Base-by-base conservation (phyloP, 2,888 invertebrate species). In the Cheilosia variabilis region DNA sequence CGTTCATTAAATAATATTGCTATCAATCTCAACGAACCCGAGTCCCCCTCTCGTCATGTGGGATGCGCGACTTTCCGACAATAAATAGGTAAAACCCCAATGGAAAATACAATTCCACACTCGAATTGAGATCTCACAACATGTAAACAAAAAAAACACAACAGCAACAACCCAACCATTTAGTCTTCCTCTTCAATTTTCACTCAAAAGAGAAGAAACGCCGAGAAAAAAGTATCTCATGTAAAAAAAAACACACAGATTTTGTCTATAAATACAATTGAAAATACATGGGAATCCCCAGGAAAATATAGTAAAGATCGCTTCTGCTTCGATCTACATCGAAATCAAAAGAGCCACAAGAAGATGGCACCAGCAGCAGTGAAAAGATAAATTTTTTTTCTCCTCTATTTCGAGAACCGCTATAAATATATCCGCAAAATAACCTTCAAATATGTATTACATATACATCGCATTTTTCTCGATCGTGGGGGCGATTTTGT, bases 211-310 rank as follows among this genome's bases (percentile, higher is more conserved):
- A 66, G 2, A 43, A 66, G 22, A 31, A 50, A 47, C 17, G 45
- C 7, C 45, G 45, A 62, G 37, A 73, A 66, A 63, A 52, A 79
- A 41, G 75, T 76, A 81, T 81, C 65, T 81, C 43, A 81, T 63
- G 52, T 50, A 24, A 24, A 52, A 52, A 13, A 52, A 55, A 53
- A 58, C 55, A 27, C 6, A 55, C 31, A 50, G 41, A 43, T 65
- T 65, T 17, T 17, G 10, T 77, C 86, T 86, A 86, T 57, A 81
- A 81, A 86, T 86, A 86, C 63, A 57, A 55, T 53, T 15, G 45
- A 27, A 80, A 77, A 86, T 77, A 86, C 80, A 86, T 77, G 86
- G 86, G 86, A 86, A 77, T 86, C 80, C 86, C 86, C 86, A 86
- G 80, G 62, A 86, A 66, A 75, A 73, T 53, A 37, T 45, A 31